Conservation (phyloP, 2,888 invertebrate genomes). For the Amphimallon solstitiale region DNA sequence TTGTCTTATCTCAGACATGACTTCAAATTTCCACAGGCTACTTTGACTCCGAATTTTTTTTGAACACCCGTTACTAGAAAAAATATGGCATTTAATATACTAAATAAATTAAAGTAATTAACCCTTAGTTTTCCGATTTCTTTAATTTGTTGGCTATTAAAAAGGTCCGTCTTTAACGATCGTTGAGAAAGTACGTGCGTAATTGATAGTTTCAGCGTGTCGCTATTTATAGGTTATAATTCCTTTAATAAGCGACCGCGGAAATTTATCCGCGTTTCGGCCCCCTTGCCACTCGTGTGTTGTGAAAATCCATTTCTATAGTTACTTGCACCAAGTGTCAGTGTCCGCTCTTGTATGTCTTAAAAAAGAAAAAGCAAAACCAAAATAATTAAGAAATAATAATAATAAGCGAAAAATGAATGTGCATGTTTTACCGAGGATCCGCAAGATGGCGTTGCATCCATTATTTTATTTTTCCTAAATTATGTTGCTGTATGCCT, state of each 20-base stretch:
- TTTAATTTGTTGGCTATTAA: neutral
- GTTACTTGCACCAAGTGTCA: slow-evolving; percentile 56
- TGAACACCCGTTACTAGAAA: too few relatives aligned
- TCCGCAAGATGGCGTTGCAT: slow-evolving; percentile 52
- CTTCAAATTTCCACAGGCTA: too few relatives aligned
- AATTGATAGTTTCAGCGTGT: slow-evolving; percentile 3
- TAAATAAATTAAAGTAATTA: too few relatives aligned
- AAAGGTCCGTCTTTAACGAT: slow-evolving; percentile 10
- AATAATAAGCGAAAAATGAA: slow-evolving; percentile 47
- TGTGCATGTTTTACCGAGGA: slow-evolving; percentile 52
- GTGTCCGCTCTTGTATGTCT: slow-evolving; percentile 57
- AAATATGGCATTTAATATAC: too few relatives aligned
- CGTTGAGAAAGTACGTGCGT: slow-evolving; percentile 25
- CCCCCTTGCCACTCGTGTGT: slow-evolving; percentile 52
- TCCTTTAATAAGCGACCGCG: neutral
- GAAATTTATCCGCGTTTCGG: slow-evolving; percentile 8
- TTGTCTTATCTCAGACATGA: too few relatives aligned
- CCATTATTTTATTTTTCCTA: neutral
- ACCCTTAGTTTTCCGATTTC: slow-evolving; percentile 18
- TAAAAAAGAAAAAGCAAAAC: slow-evolving; percentile 45
- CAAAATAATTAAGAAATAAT: neutral
- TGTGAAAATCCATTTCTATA: slow-evolving; percentile 50
- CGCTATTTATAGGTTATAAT: neutral
- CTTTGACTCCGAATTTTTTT: too few relatives aligned
- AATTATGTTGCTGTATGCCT: slow-evolving; percentile 6